Base-by-base conservation (phyloP, 2,888 invertebrate genomes). In the Pseudococcus longispinus region DNA sequence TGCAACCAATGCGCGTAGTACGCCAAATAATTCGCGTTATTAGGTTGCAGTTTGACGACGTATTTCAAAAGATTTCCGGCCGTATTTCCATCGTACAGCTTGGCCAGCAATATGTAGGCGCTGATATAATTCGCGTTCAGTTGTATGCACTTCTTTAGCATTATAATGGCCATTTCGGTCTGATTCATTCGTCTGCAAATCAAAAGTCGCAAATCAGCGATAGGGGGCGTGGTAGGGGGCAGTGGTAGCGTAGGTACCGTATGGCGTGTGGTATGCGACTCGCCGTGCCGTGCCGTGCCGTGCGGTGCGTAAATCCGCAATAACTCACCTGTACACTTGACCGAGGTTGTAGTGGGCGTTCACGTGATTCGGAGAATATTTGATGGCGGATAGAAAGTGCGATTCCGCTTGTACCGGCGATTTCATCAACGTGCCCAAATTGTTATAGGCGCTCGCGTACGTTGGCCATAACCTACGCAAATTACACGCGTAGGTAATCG, bases 331-430 rank as follows among this genome's bases (percentile, higher is more conserved):
- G 92, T 94, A 95, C 51, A 96, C 92, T 90, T 95, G 95, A 26
- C 95, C 96, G 85, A 96, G 93, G 91, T 96, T 96, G 90, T 95
- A 96, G 90, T 96, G 95, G 44, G 96, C 96, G 90, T 96, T 95
- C 87, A 95, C 94, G 90, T 96, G 96, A 88, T 94, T 93, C 3
- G 94, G 93, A 89, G 95, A 94, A 90, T 95, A 94, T 88, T 93
- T 92, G 89, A 95, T 93, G 9, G 95, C 95, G 82, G 94, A 93
- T 88, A 94, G 91, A 91, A 96, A 96, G 90, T 96, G 95, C 88
- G 92, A 91, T 90, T 96, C 96, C 0, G 96, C 96, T 89, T 94
- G 93, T 1, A 93, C 92, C 6, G 89, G 89, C 6, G 92, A 92
- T 84, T 94, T 94, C 89, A 96, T 93, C 88, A 96, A 91, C 1